Conservation (phyloP, 2,113 vertebrate species). For the Xiphophorus hellerii region DNA sequence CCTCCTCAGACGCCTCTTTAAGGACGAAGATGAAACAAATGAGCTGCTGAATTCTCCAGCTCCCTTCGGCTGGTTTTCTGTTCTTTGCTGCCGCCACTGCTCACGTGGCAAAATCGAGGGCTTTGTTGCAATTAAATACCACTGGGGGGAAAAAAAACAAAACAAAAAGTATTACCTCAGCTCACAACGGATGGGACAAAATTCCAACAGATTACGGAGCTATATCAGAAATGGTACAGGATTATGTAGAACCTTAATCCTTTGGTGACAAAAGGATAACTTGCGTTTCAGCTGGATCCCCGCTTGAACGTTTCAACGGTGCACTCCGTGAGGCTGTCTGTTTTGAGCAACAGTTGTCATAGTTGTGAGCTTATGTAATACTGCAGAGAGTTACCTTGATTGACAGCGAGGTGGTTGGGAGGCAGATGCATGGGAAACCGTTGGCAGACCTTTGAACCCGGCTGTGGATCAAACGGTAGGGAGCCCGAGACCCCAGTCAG, state of each 20-base stretch:
- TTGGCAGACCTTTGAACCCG: conserved; percentile 11
- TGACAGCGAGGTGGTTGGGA: conserved; percentile 25
- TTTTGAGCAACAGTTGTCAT: conserved; percentile 57
- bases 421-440: conserved; percentile 13
- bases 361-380: conserved; percentile 45
- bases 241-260: conserved; percentile 42
- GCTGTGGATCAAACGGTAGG: conserved; percentile 11
- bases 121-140: conserved; percentile 26
- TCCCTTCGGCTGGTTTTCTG: conserved; percentile 24
- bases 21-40: conserved; percentile 69
- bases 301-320: conserved; percentile 28
- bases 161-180: background rate
- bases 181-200: conserved; percentile 15
- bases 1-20: conserved; percentile 79
- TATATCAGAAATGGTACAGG: conserved; percentile 10
- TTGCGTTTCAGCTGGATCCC: conserved; percentile 30
- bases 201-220: conserved; percentile 35
- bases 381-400: conserved; percentile 44
- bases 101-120: conserved; percentile 11
- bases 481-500: conserved; percentile 27
- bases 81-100: conserved; percentile 1
- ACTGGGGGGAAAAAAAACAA: background rate
- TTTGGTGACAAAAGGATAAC: conserved; percentile 39
- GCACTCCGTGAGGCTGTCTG: conserved; percentile 33
- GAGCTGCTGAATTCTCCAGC: conserved; percentile 38